These are phyloP conservation scores for Drosophila planitibia DNA, from an alignment of 2,888 invertebrate species.

Conservation along the genomic window DNA sequence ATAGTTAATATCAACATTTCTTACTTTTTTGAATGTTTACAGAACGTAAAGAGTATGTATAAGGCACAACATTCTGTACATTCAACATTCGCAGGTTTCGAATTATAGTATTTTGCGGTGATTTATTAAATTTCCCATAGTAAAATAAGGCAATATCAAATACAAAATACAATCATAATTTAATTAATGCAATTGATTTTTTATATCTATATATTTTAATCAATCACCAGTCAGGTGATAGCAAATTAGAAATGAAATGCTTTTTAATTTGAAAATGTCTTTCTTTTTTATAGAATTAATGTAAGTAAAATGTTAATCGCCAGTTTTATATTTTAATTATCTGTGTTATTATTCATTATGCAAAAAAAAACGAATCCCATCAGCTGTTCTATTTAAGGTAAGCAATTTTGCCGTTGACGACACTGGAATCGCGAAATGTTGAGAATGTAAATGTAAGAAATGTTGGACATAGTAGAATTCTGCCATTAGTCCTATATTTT, in stretches of 20 bases:
- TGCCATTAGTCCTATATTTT: neutral
- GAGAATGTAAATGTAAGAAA: neutral
- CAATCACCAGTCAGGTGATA: neutral
- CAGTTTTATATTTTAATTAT: neutral
- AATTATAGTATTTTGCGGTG: neutral
- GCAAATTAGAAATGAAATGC: neutral
- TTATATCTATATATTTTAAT: neutral
- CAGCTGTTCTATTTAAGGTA: neutral
- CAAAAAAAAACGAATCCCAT: neutral
- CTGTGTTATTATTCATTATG: neutral
- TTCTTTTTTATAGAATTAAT: neutral
- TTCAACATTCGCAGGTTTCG: neutral
- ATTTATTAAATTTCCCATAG: too few species aligned
- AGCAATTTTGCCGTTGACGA: neutral
- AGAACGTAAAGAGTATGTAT: neutral
- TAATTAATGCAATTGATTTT: neutral
- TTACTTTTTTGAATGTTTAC: neutral
- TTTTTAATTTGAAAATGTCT: neutral
- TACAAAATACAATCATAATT: neutral
- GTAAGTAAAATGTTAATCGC: neutral
- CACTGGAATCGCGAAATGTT: neutral
- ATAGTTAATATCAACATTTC: neutral
- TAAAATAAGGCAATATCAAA: neutral
- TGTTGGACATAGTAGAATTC: neutral
- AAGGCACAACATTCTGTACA: neutral